Base-by-base conservation (phyloP, 2,797 vertebrate genomes). In the Tokudaia muenninki region DNA sequence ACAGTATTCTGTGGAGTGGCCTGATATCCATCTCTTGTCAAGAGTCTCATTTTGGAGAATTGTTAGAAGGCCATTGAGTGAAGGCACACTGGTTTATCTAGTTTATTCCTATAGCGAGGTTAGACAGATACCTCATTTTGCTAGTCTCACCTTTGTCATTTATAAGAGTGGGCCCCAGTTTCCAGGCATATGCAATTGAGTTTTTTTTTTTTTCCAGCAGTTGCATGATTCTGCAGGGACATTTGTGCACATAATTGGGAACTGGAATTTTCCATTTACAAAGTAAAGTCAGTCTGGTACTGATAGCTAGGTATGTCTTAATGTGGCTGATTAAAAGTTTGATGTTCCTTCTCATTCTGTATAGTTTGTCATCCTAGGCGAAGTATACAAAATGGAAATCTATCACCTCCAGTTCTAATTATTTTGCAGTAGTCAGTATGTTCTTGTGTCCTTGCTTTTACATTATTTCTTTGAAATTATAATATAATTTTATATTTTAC, bases 111-210 rank as follows among this genome's bases (percentile, higher is more conserved):
- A 1, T 52, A 72, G 88, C 59, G 75, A 67, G 41, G 29, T 78
- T 52, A 65, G 50, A 63, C 72, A 88, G 90, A 6, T 82, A 10
- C 22, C 61, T 75, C 44, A 50, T 80, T 44, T 89, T 91, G n/a
- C 37, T 92, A 3, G 2, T 22, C 37, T 34, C 65, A 4, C 44
- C 75, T 79, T 90, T 4, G 31, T 84, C 37, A 75, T 89, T 77
- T 92, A 65, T 29, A 77, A 80, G 93, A 77, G 26, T 59, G 21
- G 75, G 0, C 31, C 90, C 87, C 14, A 67, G 24, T 94, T 96
- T n/a, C 50, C 5, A 52, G 1, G 59, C 47, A 47, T 41, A 26
- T 22, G 44, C 12, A 3, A 3, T 67, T 72, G 57, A 13, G 17
- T 61, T 1, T 89, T 92, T 78, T 63, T 89, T 1, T 91, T 92